Conservation (phyloP, 1,140 invertebrate species). For the Drosophila parabipectinata region DNA sequence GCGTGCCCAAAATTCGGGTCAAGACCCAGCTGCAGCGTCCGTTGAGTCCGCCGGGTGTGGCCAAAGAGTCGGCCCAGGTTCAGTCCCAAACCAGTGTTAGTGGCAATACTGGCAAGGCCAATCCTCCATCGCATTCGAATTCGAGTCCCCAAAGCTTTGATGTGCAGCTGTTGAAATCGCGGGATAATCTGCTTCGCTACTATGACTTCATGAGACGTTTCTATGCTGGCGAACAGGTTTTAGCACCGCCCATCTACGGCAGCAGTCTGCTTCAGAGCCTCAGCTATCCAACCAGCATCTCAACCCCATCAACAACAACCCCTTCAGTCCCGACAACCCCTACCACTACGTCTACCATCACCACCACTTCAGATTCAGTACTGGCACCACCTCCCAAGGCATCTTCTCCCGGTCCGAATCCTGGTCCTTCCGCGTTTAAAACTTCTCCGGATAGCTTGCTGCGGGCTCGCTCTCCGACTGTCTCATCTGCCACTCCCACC, state of each 20-base stretch:
- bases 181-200: conserved; percentile 74
- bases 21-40: conserved; percentile 75
- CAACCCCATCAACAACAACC: conserved; percentile 17
- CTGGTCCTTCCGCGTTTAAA: conserved; percentile 30
- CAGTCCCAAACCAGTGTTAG: conserved; percentile 7
- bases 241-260: conserved; percentile 74
- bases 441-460: conserved; percentile 52
- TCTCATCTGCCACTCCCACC: conserved; percentile 44
- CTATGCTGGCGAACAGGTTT: conserved; percentile 75
- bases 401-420: conserved; percentile 26
- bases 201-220: conserved; percentile 81
- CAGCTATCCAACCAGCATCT: conserved; percentile 59
- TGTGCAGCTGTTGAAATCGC: conserved; percentile 70
- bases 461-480: conserved; percentile 50
- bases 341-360: conserved; percentile 5
- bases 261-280: conserved; percentile 72
- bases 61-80: conserved; percentile 11
- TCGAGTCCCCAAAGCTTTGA: conserved; percentile 46
- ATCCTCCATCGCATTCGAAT: neutral
- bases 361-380: conserved; percentile 3
- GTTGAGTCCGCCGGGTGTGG: conserved; percentile 54
- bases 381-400: conserved; percentile 46
- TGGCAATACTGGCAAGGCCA: neutral
- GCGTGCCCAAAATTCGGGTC: conserved; percentile 74
- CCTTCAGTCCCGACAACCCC: conserved; percentile 6